These are phyloP conservation scores for Mythimna pallens DNA, from an alignment of 2,888 invertebrate genomes.

Conservation along the genomic window DNA sequence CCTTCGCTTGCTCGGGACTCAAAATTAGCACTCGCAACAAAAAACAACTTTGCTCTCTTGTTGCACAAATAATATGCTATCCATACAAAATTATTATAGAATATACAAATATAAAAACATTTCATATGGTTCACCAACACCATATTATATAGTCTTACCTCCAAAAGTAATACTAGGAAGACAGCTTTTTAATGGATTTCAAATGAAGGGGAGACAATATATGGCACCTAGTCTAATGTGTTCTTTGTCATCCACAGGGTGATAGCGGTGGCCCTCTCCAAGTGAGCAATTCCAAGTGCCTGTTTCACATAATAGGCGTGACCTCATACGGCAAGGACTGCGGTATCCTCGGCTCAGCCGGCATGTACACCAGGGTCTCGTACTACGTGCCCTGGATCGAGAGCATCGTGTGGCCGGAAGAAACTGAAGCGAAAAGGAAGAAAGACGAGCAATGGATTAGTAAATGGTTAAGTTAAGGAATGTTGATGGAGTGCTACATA, in stretches of 20 bases:
- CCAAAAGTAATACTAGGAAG: too few species aligned
- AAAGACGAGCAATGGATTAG: constrained; percentile 4
- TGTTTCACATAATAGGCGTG: constrained; percentile 87
- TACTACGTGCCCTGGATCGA: constrained; percentile 91
- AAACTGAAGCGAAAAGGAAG: constrained; percentile 26
- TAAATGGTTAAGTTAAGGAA: constrained; percentile 12
- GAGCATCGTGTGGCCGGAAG: constrained; percentile 88
- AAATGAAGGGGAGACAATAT: too few species aligned
- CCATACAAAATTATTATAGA: background rate
- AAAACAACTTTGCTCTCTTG: too few species aligned
- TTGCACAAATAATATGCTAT: too few species aligned
- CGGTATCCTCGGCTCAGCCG: constrained; percentile 81
- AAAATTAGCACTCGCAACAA: too few species aligned
- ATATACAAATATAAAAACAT: too few species aligned
- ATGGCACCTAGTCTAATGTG: background rate
- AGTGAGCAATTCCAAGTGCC: constrained; percentile 74
- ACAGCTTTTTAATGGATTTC: too few species aligned
- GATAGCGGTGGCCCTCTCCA: constrained; percentile 68
- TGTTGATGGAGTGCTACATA: background rate
- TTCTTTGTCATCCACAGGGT: constrained; percentile 36
- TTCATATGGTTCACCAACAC: too few species aligned
- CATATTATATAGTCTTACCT: too few species aligned
- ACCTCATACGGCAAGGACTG: constrained; percentile 87
- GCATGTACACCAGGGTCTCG: constrained; percentile 91
- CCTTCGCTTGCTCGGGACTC: too few species aligned